phyloP scores from a whole-genome alignment of 2,113 vertebrate species.

The Pipa parva region DNA sequence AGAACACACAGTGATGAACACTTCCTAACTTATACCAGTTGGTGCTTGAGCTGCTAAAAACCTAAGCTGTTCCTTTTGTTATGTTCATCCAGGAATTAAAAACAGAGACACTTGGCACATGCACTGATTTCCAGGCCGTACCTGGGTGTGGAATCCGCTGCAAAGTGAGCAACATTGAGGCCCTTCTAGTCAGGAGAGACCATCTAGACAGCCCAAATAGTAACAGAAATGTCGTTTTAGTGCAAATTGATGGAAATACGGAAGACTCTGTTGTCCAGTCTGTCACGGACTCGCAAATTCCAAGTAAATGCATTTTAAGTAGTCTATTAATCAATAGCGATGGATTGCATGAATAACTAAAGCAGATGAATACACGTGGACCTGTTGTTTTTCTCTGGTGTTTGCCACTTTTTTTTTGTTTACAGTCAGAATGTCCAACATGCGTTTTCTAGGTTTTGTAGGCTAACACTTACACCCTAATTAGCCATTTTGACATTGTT shows the following conservation, averaged over 20 bases:
- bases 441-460: too few species aligned
- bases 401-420: too few species aligned
- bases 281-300: constrained; percentile 75
- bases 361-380: too few species aligned
- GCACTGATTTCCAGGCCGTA: constrained; percentile 89
- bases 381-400: neutral
- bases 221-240: constrained; percentile 72
- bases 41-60: too few species aligned
- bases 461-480: too few species aligned
- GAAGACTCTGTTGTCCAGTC: constrained; percentile 57
- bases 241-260: constrained; percentile 71
- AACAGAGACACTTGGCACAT: constrained; percentile 80
- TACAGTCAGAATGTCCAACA: too few species aligned
- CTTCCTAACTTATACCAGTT: too few species aligned
- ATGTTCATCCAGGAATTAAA: constrained; percentile 71
- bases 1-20: too few species aligned
- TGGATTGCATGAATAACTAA: too few species aligned
- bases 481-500: too few species aligned
- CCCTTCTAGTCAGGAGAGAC: constrained; percentile 64
- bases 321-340: too few species aligned
- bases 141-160: constrained; percentile 92
- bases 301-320: constrained; percentile 70
- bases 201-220: constrained; percentile 76
- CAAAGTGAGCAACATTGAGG: constrained; percentile 85
- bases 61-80: constrained; percentile 30